A percentile compares a stretch with the other conserved stretches of the same genome.
Evolutionary conservation across 1,140 invertebrate species (phyloP).

Genomic region (Hylaeus volcanicus): DNA sequence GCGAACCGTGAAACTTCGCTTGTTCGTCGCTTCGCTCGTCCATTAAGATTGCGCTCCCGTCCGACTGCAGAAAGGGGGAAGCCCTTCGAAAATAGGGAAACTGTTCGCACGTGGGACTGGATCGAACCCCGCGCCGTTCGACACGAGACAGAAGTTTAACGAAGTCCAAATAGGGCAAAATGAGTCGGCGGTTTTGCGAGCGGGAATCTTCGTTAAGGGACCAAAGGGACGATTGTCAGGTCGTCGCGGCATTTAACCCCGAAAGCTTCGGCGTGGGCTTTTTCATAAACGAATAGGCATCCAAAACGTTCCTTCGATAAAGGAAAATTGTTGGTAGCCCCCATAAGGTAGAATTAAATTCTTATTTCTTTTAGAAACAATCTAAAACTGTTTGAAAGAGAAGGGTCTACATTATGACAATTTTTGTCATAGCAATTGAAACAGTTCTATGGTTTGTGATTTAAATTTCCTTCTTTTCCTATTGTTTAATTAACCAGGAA

Average conservation of each 20-base stretch:
- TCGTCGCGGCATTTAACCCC: constrained; percentile 31
- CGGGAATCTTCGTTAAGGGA: constrained; percentile 45
- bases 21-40: constrained; percentile 5
- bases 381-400: too few species aligned
- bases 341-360: too few species aligned
- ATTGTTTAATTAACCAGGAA: too few species aligned
- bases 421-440: too few species aligned
- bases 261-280: neutral
- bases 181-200: constrained; percentile 36
- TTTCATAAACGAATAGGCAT: neutral
- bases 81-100: constrained; percentile 30
- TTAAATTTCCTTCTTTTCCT: too few species aligned
- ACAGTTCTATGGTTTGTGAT: too few species aligned
- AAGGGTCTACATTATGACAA: too few species aligned
- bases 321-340: too few species aligned
- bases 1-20: neutral
- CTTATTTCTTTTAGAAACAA: too few species aligned
- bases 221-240: constrained; percentile 24
- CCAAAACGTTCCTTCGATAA: too few species aligned
- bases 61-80: neutral
- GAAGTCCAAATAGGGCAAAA: constrained; percentile 42
- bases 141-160: constrained; percentile 30
- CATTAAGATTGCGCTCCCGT: constrained; percentile 6
- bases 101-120: neutral
- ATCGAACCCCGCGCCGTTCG: neutral